phyloP scores from a whole-genome alignment of 2,113 vertebrate genomes.

The Corapipo altera region DNA sequence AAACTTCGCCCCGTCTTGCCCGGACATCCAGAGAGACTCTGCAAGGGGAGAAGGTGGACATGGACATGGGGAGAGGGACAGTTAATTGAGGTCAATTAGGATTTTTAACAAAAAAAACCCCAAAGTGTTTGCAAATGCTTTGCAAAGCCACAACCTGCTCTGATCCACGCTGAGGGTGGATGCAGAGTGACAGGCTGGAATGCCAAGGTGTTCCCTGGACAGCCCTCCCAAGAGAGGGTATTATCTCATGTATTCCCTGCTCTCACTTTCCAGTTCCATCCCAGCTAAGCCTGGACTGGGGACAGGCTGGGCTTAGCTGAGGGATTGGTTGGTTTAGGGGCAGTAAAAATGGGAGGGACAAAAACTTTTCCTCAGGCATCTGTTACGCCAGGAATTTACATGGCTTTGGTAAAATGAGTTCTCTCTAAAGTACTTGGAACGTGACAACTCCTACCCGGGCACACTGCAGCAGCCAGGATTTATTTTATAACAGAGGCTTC shows the following conservation, averaged over 20 bases:
- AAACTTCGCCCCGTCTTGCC: slow-evolving; percentile 94
- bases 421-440: background rate
- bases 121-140: background rate
- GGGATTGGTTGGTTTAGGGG: background rate
- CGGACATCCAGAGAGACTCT: slow-evolving; percentile 94
- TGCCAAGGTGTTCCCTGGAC: background rate
- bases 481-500: background rate
- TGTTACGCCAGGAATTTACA: background rate
- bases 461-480: accelerated
- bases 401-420: background rate
- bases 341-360: background rate
- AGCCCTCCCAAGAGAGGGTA: accelerated
- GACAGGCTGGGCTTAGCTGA: background rate
- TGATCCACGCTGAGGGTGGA: background rate
- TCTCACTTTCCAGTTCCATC: background rate
- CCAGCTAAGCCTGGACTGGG: background rate
- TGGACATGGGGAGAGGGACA: background rate
- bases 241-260: accelerated
- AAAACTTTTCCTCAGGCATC: background rate
- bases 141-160: background rate
- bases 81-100: accelerated
- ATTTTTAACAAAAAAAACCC: background rate
- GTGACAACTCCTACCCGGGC: background rate
- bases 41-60: slow-evolving; percentile 5
- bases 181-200: accelerated